A percentile compares a stretch with the other conserved stretches of the same genome.
These are phyloP conservation scores for Matsumyia berberina DNA, from an alignment of 2,888 invertebrate genomes.

Conservation along the genomic window DNA sequence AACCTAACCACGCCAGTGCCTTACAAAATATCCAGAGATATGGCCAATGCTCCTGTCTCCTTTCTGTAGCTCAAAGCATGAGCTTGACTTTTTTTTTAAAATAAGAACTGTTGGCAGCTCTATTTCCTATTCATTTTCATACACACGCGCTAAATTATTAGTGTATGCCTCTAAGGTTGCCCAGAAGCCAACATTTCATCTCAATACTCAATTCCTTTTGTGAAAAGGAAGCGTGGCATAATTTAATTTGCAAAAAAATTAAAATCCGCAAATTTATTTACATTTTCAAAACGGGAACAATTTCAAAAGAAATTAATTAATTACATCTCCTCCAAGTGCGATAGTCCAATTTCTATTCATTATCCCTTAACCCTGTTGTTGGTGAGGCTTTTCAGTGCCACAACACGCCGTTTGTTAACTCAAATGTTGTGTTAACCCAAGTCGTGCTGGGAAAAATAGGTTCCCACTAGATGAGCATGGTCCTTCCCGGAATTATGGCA, in stretches of 20 bases:
- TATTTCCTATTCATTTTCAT: too few species aligned
- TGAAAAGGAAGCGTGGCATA: slow-evolving; percentile 2
- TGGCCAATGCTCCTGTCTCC: too few species aligned
- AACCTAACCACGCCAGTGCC: too few species aligned
- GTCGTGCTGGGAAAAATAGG: not conserved
- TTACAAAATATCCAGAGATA: too few species aligned
- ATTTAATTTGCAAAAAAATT: slow-evolving; percentile 1
- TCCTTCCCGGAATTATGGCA: not conserved
- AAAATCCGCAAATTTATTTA: not conserved
- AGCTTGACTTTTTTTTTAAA: too few species aligned
- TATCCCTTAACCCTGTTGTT: slow-evolving; percentile 31
- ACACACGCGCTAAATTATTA: too few species aligned
- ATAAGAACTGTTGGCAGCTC: too few species aligned
- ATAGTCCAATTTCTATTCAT: slow-evolving; percentile 50
- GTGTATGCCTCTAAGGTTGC: too few species aligned
- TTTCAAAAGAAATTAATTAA: slow-evolving; percentile 43
- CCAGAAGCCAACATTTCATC: too few species aligned
- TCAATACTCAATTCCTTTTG: too few species aligned
- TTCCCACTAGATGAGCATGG: not conserved
- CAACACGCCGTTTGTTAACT: slow-evolving; percentile 29
- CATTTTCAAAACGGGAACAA: not conserved
- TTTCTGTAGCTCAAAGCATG: too few species aligned
- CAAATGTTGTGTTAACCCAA: slow-evolving; percentile 13
- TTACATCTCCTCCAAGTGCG: slow-evolving; percentile 22
- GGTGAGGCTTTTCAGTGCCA: slow-evolving; percentile 18